Base-by-base conservation (phyloP, 2,797 vertebrate species). In the Pseudocheirus occidentalis region DNA sequence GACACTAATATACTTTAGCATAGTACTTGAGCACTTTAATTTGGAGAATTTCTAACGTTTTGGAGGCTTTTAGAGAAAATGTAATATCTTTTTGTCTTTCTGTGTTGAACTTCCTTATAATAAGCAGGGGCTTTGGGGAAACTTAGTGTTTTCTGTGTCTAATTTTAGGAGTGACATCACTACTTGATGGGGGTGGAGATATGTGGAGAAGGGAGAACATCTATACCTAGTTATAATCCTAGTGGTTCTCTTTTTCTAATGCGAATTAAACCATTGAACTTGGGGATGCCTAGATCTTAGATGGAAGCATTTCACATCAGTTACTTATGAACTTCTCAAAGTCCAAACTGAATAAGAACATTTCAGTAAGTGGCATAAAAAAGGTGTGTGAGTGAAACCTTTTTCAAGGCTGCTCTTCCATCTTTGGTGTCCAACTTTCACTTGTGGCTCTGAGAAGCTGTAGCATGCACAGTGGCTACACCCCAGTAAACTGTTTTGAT, bases 1-100 rank as follows among this genome's bases (percentile, higher is more conserved):
- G 97, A 95, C 91, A 3, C 13, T 96, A 96, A 97, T 24, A 40
- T 92, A 12, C n/a, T 29, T 6, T 93, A 93, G 29, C 34, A 34
- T 28, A 96, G 46, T 0, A 93, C 40, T 96, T 94, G 96, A 56
- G 3, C 1, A 89, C 3, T 96, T 97, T 95, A 62, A 94, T 96
- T 53, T 96, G 93, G 7, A 56, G 55, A n/a, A 95, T 90, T 97
- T 96, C 96, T 89, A 40, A 27, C 58, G 4, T 31, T 55, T 96
- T 34, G 21, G 11, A 40, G 94, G 53, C 5, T n/a, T 62, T 29
- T 55, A 29, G 14, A 1, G 3, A 91, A 94, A 91, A 93, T 40
- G 34, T 11, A 59, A 57, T 40, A 0, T 14, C 5, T 34, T 90
- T 50, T 90, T 90, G 27, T 90, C 13, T 90, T 90, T 50, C 5